phyloP scores from a whole-genome alignment of 2,113 vertebrate species.

The Myotis yumanensis region DNA sequence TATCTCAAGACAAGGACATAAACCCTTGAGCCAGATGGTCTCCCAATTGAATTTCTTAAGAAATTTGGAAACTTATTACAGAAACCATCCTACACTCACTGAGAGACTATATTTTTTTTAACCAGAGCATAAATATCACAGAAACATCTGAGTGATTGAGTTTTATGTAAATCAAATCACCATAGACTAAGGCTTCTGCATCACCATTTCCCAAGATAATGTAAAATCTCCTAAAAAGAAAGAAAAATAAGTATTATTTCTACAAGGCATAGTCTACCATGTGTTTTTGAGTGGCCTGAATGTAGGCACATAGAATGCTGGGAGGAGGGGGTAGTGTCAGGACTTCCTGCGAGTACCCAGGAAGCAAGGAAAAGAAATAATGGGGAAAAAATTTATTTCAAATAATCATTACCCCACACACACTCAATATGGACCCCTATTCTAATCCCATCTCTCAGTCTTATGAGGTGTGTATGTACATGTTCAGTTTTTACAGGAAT shows the following conservation, averaged over 20 bases:
- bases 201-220: not conserved
- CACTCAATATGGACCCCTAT: not conserved
- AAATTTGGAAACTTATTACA: slow-evolving; percentile 73
- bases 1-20: slow-evolving; percentile 67
- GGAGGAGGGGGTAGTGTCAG: not conserved
- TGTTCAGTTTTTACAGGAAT: not conserved
- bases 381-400: not conserved
- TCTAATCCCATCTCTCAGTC: not conserved
- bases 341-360: not conserved
- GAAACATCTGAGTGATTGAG: slow-evolving; percentile 50
- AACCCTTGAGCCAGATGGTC: slow-evolving; percentile 69
- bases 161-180: slow-evolving; percentile 61
- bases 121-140: slow-evolving; percentile 21
- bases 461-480: not conserved
- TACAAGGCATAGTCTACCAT: not conserved
- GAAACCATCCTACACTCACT: slow-evolving; percentile 38
- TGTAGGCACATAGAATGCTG: not conserved
- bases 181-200: not conserved
- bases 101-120: not conserved
- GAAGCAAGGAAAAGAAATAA: not conserved
- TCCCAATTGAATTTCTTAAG: slow-evolving; percentile 72
- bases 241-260: not conserved
- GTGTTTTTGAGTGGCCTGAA: not conserved
- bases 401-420: not conserved
- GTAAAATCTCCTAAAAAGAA: not conserved